A percentile compares a stretch with the other conserved stretches of the same genome.
phyloP scores from a whole-genome alignment of 2,113 vertebrate species.

The Chaetodon trifascialis region DNA sequence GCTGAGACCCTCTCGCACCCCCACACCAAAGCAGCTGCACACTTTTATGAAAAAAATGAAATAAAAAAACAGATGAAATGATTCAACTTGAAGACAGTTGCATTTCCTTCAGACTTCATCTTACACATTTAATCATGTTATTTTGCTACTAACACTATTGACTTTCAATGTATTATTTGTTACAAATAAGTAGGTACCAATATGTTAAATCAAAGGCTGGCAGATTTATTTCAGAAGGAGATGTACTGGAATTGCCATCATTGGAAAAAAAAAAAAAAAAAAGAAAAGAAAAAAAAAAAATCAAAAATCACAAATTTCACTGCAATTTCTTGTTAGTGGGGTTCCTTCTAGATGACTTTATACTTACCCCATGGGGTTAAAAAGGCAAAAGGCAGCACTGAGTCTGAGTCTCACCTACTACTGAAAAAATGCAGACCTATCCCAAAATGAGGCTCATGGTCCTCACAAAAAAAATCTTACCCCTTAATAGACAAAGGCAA shows the following conservation, averaged over 20 bases:
- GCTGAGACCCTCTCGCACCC: conserved; percentile 16
- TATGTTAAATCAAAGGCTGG: conserved; percentile 59
- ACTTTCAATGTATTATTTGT: conserved; percentile 45
- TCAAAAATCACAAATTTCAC: conserved; percentile 43
- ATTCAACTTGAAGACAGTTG: conserved; percentile 37
- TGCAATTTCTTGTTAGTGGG: conserved; percentile 42
- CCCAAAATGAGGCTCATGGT: conserved; percentile 28
- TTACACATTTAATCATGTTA: conserved; percentile 50
- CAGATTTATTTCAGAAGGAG: conserved; percentile 52
- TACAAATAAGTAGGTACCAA: conserved; percentile 64
- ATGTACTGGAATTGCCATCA: conserved; percentile 33
- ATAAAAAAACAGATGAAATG: conserved; percentile 27
- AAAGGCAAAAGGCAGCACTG: conserved; percentile 76
- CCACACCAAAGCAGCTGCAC: conserved; percentile 33
- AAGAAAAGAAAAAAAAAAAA: background rate
- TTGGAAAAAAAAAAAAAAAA: too few species aligned
- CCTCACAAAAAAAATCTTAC: conserved; percentile 9
- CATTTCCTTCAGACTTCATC: conserved; percentile 42
- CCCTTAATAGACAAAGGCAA: conserved; percentile 68
- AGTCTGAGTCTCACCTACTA: conserved; percentile 54
- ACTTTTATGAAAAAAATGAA: conserved; percentile 20
- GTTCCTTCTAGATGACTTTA: conserved; percentile 51
- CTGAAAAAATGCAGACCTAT: conserved; percentile 57
- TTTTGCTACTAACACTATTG: conserved; percentile 43
- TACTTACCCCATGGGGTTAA: conserved; percentile 68